phyloP scores from a whole-genome alignment of 2,888 invertebrate species.

The Tenthredo notha region DNA sequence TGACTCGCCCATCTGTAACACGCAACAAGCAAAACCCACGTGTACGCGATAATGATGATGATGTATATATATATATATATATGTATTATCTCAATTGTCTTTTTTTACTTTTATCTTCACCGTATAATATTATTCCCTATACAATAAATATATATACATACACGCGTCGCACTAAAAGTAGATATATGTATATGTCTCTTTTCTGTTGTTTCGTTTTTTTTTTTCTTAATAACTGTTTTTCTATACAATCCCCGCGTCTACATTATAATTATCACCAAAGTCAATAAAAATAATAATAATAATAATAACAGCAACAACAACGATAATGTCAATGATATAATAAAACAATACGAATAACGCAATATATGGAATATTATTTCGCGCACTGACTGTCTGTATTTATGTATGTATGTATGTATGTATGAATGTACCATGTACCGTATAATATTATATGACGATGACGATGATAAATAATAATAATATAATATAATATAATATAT shows the following conservation, averaged over 20 bases:
- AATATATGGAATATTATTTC: neutral
- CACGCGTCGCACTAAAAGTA: neutral
- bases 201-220: neutral
- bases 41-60: slow-evolving; percentile 25
- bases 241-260: neutral
- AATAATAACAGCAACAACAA: neutral
- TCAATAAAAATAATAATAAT: slow-evolving; percentile 2
- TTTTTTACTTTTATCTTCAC: neutral
- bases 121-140: slow-evolving; percentile 3
- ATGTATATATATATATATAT: neutral
- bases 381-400: neutral
- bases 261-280: slow-evolving; percentile 1
- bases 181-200: neutral
- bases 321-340: neutral
- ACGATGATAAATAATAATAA: neutral
- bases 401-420: neutral
- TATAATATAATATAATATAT: neutral
- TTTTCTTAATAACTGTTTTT: neutral
- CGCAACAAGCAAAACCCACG: slow-evolving; percentile 43
- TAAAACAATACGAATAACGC: slow-evolving; percentile 5
- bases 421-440: neutral
- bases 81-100: neutral
- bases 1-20: slow-evolving; percentile 63
- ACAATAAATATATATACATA: neutral
- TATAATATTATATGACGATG: neutral